phyloP scores from a whole-genome alignment of 2,113 vertebrate genomes.

The Hippoglossus stenolepis region DNA sequence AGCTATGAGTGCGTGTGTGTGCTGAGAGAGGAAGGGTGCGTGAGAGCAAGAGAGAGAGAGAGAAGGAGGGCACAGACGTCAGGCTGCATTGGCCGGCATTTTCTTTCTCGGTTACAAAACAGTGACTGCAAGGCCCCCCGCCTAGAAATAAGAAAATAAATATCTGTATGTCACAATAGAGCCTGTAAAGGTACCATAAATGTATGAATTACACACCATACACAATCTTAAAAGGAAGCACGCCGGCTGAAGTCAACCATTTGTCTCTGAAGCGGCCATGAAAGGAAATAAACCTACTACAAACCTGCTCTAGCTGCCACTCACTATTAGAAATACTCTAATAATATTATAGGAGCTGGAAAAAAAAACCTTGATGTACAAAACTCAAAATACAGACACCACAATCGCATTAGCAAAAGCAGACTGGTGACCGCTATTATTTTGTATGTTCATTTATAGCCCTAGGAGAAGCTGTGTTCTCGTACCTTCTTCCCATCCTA shows the following conservation, averaged over 20 bases:
- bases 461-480: not conserved
- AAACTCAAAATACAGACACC: not conserved
- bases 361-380: not conserved
- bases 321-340: not conserved
- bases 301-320: too few species aligned
- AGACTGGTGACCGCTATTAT: not conserved
- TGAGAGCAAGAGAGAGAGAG: not conserved
- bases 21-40: not conserved
- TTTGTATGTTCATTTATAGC: not conserved
- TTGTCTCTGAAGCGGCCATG: not conserved
- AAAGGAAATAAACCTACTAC: not conserved
- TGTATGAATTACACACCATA: not conserved
- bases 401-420: not conserved
- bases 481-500: not conserved
- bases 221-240: not conserved
- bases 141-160: slow-evolving; percentile 35
- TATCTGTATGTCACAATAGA: slow-evolving; percentile 3
- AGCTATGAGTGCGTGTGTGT: slow-evolving; percentile 32
- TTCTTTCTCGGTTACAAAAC: slow-evolving; percentile 32
- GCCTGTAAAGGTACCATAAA: not conserved
- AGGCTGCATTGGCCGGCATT: slow-evolving; percentile 34
- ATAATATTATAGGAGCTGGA: not conserved
- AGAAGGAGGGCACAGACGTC: slow-evolving; percentile 31
- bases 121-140: slow-evolving; percentile 33
- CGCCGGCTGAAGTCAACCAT: not conserved